These are phyloP conservation scores for Tragelaphus eurycerus DNA, from an alignment of 2,797 vertebrate genomes.

Conservation along the genomic window DNA sequence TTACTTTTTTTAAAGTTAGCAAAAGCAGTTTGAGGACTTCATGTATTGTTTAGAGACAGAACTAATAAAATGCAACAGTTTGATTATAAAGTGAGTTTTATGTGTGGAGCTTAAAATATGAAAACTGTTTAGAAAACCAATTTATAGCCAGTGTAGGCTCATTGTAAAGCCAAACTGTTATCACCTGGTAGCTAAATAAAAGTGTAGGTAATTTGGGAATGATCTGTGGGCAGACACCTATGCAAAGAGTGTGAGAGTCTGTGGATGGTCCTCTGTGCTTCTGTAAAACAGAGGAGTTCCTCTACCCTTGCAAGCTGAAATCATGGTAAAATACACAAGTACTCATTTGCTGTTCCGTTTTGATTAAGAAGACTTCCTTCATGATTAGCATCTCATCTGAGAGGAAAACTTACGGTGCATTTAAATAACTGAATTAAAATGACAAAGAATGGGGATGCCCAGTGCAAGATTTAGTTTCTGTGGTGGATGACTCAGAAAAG, in stretches of 20 bases:
- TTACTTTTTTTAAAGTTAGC: neutral
- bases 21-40: neutral
- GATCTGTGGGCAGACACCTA: neutral
- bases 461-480: conserved; percentile 28
- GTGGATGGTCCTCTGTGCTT: conserved; percentile 32
- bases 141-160: neutral
- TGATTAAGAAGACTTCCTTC: conserved; percentile 62
- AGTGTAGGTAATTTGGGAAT: neutral
- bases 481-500: conserved; percentile 61
- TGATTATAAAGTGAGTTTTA: conserved; percentile 1
- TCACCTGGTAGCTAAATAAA: neutral
- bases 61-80: neutral
- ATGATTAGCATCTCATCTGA: conserved; percentile 58
- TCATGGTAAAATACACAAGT: neutral
- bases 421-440: conserved; percentile 70
- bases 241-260: neutral
- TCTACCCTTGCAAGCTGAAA: neutral
- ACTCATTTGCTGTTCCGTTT: conserved; percentile 78
- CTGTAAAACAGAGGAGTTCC: neutral
- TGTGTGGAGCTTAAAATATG: neutral
- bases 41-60: neutral
- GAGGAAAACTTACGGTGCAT: conserved; percentile 64
- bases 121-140: conserved; percentile 29
- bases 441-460: conserved; percentile 75
- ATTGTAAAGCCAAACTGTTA: neutral